These are phyloP conservation scores for Desoria tigrina DNA, from an alignment of 2,888 invertebrate genomes.

Conservation along the genomic window DNA sequence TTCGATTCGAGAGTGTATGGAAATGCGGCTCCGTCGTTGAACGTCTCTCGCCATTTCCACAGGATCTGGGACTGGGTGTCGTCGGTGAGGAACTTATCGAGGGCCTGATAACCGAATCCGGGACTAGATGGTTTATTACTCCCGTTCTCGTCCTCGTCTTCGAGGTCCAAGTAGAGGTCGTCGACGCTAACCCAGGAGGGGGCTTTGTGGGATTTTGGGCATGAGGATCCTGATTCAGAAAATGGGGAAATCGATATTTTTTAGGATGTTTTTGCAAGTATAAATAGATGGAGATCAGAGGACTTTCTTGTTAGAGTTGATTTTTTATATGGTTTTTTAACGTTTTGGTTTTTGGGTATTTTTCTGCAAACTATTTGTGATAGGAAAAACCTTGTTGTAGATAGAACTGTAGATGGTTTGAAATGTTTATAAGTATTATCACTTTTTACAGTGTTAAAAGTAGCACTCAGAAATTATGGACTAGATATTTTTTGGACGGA, in stretches of 20 bases:
- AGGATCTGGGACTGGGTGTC: slow-evolving; percentile 44
- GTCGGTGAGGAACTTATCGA: slow-evolving; percentile 47
- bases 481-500: no score
- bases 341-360: no score
- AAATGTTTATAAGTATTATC: no score
- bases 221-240: slow-evolving; percentile 31
- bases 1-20: slow-evolving; percentile 50
- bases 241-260: not conserved
- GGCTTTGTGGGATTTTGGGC: slow-evolving; percentile 48
- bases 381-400: no score
- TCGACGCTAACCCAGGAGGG: slow-evolving; percentile 50
- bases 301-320: no score
- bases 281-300: no score
- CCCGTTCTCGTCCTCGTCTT: slow-evolving; percentile 28
- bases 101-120: slow-evolving; percentile 47
- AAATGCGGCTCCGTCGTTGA: slow-evolving; percentile 43
- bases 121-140: slow-evolving; percentile 18
- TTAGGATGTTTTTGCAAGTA: not conserved
- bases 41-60: slow-evolving; percentile 47
- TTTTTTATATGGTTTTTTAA: no score
- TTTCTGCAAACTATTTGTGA: no score
- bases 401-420: no score
- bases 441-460: no score
- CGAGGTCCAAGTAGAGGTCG: slow-evolving; percentile 41
- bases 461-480: no score